Base-by-base conservation (phyloP, 2,113 vertebrate species). In the Heptranchias perlo region DNA sequence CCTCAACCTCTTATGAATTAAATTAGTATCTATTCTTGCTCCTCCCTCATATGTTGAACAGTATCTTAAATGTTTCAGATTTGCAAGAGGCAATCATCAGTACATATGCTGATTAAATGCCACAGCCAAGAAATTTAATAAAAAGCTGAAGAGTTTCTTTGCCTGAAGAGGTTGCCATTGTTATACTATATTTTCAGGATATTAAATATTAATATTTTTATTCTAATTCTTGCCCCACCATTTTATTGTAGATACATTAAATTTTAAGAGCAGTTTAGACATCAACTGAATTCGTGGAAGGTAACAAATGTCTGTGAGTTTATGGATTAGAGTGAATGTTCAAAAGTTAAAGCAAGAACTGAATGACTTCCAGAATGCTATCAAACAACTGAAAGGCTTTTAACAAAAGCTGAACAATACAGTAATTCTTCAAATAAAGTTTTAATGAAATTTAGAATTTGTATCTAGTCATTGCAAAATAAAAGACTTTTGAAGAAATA, bases 1-100 rank as follows among this genome's bases (percentile, higher is more conserved):
- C 89, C 89, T 93, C 89, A 93, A 93, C 89, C 44, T 93, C 89
- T 62, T 93, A 58, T 62, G 89, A 93, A 93, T 93, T 93, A 62
- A 62, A 18, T 93, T 93, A 93, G 89, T 35, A 93, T 93, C 4
- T 64, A 35, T 39, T 44, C 89, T 93, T 61, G 89, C 61, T 93
- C 89, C 58, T 93, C 54, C 54, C 89, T 93, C 89, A 93, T 39
- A 62, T 58, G 58, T 92, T 92, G 89, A 92, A 62, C 58, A 92
- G 58, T 92, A 62, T 64, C 35, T 93, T 93, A 93, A 93, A 39
- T 62, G 35, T 93, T 93, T 93, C 89, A 93, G 35, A 93, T 93
- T 93, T 93, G 89, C 16, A 18, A 62, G 58, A 64, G 58, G 61
- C 58, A 93, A 93, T 93, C 76, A 78, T 78, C 89, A 93, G 58